Evolutionary conservation across 2,888 invertebrate species (phyloP), one percentile per base, ranked within the genome.

Genomic region (Hypercompe scribonia): DNA sequence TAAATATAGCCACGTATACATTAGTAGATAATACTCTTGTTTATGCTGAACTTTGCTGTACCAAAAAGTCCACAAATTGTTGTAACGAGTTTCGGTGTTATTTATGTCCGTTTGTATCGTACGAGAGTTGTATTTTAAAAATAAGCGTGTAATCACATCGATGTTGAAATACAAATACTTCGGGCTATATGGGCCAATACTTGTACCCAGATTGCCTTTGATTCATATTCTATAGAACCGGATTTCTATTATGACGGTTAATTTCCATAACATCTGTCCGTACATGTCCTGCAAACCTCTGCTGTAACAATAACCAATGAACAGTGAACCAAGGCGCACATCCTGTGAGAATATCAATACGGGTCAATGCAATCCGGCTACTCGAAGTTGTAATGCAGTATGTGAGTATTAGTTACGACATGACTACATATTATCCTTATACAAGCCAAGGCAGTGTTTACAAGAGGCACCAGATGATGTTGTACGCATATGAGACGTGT

Each of bases 351-450:
- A 15, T 31, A 61, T 18, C 18, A 18, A 31, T 18, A 31, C 15
- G 18, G 31, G 61, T 61, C 61, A 31, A 61, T 18, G 15, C 31
- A 31, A n/a, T 34, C 50, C 36, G n/a, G 54, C 28, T 68, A 8
- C 21, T 68, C 28, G 36, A 28, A 36, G 18, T 36, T 34, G 36
- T 58, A 58, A 34, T 28, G 46, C 42, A 66, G 36, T 39, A 39
- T 61, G n/a, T 67, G 63, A 13, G 28, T 34, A 21, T 68, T 63
- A 68, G 33, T 72, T 67, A 67, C 34, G 72, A 63, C 46, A 67
- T 34, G 36, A 63, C 61, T 42, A 46, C 63, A 72, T 31, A 66
- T 63, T 50, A 50, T 61, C 36, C 67, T 63, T 63, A 33, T 65
- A 68, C 54, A 54, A 18, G 54, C n/a, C 54, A 36, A 34, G n/a